Conservation (phyloP, 2,797 vertebrate genomes). For the Aulostomus chinensis region DNA sequence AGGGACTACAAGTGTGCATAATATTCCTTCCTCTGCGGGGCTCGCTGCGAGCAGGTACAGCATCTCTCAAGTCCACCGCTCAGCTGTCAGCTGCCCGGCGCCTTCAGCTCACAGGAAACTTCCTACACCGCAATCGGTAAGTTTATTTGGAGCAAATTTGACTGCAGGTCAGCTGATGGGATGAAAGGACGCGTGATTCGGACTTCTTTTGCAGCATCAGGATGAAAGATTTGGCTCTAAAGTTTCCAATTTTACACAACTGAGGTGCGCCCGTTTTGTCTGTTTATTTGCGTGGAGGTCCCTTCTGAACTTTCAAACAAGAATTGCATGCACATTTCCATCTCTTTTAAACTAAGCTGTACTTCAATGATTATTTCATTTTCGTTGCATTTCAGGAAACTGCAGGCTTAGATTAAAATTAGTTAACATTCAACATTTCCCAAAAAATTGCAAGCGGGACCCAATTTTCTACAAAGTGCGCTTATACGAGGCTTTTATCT, state of each 20-base stretch:
- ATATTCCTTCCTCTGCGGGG: conserved; percentile 74
- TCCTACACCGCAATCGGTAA: conserved; percentile 65
- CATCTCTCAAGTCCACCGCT: conserved; percentile 67
- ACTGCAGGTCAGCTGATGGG: no score
- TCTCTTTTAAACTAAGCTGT: no score
- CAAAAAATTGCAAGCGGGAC: no score
- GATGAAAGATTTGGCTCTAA: conserved; percentile 29
- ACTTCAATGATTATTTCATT: no score
- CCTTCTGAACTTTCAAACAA: no score
- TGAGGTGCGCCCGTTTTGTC: conserved; percentile 16
- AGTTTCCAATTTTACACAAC: conserved; percentile 39
- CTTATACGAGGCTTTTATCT: no score
- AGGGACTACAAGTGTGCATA: conserved; percentile 77
- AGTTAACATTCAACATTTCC: no score
- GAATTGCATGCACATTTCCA: no score
- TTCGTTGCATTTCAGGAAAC: no score
- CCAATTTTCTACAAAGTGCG: no score
- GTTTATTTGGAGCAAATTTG: conserved; percentile 25
- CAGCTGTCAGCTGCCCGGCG: conserved; percentile 68
- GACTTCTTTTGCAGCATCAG: not conserved
- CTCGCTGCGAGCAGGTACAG: conserved; percentile 77
- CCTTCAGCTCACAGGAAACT: conserved; percentile 56
- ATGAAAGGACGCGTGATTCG: not conserved
- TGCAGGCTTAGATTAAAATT: no score
- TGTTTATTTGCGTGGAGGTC: no score